Conservation (phyloP, 2,797 vertebrate genomes). For the Lateolabrax maculatus region DNA sequence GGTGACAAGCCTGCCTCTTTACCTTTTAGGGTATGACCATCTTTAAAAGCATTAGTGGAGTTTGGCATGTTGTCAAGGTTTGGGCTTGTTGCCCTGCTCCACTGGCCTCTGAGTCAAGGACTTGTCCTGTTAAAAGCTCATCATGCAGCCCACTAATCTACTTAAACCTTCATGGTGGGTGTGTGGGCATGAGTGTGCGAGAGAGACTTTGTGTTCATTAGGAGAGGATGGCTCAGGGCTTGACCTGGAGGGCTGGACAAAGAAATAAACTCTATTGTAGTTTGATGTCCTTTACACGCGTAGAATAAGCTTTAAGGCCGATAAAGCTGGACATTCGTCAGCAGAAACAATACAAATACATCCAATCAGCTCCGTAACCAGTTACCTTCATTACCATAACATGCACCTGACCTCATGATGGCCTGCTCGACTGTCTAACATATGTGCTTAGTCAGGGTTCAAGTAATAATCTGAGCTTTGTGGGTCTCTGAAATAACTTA, state of each 20-base stretch:
- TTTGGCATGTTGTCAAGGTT: constrained; percentile 41
- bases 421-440: not conserved
- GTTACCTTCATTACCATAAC: constrained; percentile 1
- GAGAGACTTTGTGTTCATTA: constrained; percentile 22
- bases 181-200: not conserved
- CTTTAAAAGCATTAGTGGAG: constrained; percentile 32
- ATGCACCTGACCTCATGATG: not conserved
- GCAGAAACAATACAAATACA: not conserved
- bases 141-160: constrained; percentile 65
- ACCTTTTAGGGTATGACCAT: constrained; percentile 9
- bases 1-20: not conserved
- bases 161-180: constrained; percentile 50
- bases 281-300: not conserved
- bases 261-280: not conserved
- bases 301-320: not conserved
- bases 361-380: constrained; percentile 6
- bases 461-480: no score
- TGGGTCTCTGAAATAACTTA: no score
- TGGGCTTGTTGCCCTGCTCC: constrained; percentile 24
- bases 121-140: constrained; percentile 66
- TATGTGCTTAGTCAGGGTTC: no score
- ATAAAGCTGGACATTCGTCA: constrained; percentile 1
- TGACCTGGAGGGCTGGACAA: constrained; percentile 14
- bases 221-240: no score
- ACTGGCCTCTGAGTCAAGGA: constrained; percentile 47